These are phyloP conservation scores for Plecturocebus donacophilus DNA, from an alignment of 2,113 vertebrate genomes.

Conservation along the genomic window DNA sequence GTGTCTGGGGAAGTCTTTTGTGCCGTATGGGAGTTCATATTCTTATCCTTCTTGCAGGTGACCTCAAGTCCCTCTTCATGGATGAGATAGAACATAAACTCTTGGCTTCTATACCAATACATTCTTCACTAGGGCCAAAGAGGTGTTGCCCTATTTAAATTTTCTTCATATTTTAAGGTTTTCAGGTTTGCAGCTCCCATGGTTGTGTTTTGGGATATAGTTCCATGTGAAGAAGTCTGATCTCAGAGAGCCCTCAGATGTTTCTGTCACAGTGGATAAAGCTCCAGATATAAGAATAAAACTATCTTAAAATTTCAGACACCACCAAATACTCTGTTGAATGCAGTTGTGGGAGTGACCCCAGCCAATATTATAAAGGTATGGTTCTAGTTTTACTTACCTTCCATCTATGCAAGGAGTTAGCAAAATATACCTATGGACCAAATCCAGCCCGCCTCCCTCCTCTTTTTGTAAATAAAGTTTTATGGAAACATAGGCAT, in stretches of 20 bases:
- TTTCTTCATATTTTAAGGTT: not conserved
- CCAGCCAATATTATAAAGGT: not conserved
- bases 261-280: not conserved
- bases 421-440: not conserved
- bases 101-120: not conserved
- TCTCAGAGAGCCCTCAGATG: not conserved
- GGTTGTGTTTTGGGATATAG: not conserved
- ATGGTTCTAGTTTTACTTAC: not conserved
- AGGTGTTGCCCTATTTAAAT: not conserved
- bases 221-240: not conserved
- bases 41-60: not conserved
- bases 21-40: not conserved
- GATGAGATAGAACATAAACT: not conserved
- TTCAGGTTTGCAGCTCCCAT: not conserved
- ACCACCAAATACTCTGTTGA: not conserved
- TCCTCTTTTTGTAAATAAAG: not conserved
- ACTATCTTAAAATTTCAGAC: not conserved
- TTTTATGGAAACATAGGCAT: not conserved
- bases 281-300: not conserved
- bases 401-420: not conserved
- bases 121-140: not conserved
- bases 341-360: not conserved
- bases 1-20: not conserved
- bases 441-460: not conserved
- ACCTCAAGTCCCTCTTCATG: not conserved